These are phyloP conservation scores for Leptoteleia sp. DNA, from an alignment of 1,140 invertebrate genomes.

Conservation along the genomic window DNA sequence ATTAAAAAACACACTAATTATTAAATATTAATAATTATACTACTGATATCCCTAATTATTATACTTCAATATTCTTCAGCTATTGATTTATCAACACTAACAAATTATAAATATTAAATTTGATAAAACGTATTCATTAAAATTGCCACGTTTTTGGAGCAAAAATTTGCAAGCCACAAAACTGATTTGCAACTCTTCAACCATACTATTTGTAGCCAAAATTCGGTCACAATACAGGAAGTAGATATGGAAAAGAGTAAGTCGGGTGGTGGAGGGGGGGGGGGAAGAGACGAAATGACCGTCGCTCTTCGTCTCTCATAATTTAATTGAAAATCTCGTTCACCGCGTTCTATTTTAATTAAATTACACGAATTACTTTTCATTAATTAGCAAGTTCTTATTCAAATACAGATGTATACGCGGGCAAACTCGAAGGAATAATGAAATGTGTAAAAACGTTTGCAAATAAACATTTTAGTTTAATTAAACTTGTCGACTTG, in stretches of 20 bases:
- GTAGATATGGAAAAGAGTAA: too few relatives aligned
- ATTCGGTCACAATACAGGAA: not conserved
- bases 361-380: constrained; percentile 26
- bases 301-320: not conserved
- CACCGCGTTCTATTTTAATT: constrained; percentile 19
- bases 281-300: too few relatives aligned
- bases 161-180: constrained; percentile 2
- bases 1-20: too few relatives aligned
- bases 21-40: too few relatives aligned
- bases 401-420: constrained; percentile 2
- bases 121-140: constrained; percentile 17
- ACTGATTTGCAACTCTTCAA: constrained; percentile 21
- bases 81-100: too few relatives aligned
- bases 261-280: too few relatives aligned
- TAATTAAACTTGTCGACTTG: constrained; percentile 41
- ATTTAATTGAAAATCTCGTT: constrained; percentile 20
- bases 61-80: too few relatives aligned
- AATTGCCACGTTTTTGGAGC: constrained; percentile 10
- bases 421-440: not conserved
- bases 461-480: constrained; percentile 37
- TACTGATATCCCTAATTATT: too few relatives aligned
- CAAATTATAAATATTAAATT: too few relatives aligned
- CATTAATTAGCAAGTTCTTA: constrained; percentile 18
- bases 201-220: constrained; percentile 18
- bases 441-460: constrained; percentile 25